Conservation (phyloP, 2,113 vertebrate genomes). For the Numida meleagris region DNA sequence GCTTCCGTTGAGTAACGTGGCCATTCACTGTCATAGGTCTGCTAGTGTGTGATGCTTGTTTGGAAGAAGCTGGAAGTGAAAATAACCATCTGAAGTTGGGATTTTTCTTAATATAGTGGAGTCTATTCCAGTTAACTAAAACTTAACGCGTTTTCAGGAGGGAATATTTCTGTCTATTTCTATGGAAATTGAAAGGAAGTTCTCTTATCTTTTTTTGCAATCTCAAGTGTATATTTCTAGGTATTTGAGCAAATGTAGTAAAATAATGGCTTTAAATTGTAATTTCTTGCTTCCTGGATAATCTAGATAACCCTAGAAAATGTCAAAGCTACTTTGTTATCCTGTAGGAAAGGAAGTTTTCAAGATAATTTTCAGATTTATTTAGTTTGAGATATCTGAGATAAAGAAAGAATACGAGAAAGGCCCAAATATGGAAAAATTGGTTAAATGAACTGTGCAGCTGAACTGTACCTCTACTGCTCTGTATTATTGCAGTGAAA, state of each 20-base stretch:
- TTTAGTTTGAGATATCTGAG: background rate
- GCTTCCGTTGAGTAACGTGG: background rate
- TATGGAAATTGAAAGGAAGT: background rate
- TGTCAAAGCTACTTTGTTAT: background rate
- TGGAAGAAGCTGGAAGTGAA: background rate
- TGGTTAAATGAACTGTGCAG: background rate
- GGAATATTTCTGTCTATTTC: background rate
- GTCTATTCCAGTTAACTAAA: background rate
- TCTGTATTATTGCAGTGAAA: background rate
- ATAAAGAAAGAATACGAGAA: background rate
- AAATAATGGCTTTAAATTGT: background rate
- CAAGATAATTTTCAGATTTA: background rate
- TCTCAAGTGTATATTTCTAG: background rate
- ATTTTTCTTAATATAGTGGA: background rate
- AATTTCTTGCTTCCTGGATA: background rate
- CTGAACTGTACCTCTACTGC: background rate
- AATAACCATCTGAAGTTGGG: background rate
- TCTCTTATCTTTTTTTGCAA: background rate
- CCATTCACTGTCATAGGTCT: background rate
- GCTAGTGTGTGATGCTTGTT: background rate
- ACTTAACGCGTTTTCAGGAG: background rate
- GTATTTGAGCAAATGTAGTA: background rate
- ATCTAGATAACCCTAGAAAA: background rate
- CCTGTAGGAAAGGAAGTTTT: background rate
- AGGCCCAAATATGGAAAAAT: background rate